Evolutionary conservation across 2,888 invertebrate genomes (phyloP).

Genomic region (Brenthis ino): DNA sequence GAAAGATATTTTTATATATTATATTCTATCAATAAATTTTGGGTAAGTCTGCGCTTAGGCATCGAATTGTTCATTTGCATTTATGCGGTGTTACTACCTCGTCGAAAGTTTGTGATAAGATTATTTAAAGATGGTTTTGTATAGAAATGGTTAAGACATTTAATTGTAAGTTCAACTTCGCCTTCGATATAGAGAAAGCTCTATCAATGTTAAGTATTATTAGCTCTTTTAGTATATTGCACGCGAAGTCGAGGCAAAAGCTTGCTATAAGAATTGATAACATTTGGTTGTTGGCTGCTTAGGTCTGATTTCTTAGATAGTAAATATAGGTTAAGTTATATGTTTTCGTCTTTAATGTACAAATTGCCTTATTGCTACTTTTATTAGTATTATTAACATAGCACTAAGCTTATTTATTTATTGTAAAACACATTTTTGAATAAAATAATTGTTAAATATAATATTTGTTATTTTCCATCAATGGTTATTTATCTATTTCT

Average conservation of each 20-base stretch:
- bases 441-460: constrained; percentile 19
- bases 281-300: not conserved
- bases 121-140: constrained; percentile 22
- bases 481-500: too few species aligned
- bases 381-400: constrained; percentile 58
- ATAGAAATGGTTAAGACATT: not conserved
- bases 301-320: not conserved
- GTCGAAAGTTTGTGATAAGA: constrained; percentile 48
- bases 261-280: too few species aligned
- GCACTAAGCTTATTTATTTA: constrained; percentile 54
- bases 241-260: too few species aligned
- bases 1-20: not conserved
- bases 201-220: not conserved
- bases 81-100: constrained; percentile 42
- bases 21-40: constrained; percentile 1
- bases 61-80: constrained; percentile 29
- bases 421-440: constrained; percentile 41
- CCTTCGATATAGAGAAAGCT: not conserved
- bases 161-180: not conserved
- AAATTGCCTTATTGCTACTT: constrained; percentile 58
- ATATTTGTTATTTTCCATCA: not conserved
- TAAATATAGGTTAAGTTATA: constrained; percentile 7
- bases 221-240: too few species aligned
- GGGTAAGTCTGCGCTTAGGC: constrained; percentile 14
- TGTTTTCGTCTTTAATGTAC: constrained; percentile 42